phyloP scores from a whole-genome alignment of 2,797 vertebrate species.

The Lacerta bilineata region DNA sequence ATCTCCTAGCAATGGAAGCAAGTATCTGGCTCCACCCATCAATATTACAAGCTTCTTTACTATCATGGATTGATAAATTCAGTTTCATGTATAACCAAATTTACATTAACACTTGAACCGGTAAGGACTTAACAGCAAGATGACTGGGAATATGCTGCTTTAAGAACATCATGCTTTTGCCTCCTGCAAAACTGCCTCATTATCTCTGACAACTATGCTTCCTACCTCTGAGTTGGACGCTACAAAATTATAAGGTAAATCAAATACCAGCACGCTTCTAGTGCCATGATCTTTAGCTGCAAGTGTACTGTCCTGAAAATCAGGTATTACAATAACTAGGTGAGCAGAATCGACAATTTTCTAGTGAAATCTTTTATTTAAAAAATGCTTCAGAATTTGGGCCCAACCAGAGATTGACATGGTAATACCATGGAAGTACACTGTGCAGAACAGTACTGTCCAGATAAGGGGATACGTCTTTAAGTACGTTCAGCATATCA shows the following conservation, averaged over 20 bases:
- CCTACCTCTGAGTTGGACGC: neutral
- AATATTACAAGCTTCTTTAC: neutral
- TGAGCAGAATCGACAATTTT: neutral
- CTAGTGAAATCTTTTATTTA: neutral
- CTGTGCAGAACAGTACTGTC: neutral
- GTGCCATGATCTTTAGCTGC: neutral
- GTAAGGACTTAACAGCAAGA: neutral
- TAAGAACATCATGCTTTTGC: neutral
- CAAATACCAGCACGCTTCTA: slow-evolving; percentile 20
- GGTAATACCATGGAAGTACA: neutral
- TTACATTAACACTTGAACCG: neutral
- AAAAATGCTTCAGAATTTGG: slow-evolving; percentile 12
- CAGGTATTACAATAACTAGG: neutral
- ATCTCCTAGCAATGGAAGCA: neutral
- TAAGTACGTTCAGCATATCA: neutral
- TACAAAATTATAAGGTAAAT: slow-evolving; percentile 29
- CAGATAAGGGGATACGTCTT: neutral
- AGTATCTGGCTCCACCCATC: neutral
- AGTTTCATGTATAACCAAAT: neutral
- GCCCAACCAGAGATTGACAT: neutral
- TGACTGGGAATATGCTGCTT: neutral
- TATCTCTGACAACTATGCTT: neutral
- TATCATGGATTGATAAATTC: neutral
- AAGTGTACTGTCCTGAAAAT: slow-evolving; percentile 26
- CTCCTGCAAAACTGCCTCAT: slow-evolving; percentile 30